Evolutionary conservation across 2,113 vertebrate genomes (phyloP), one percentile per base, ranked within the genome.

Genomic region (mouse (Mus musculus)): DNA sequence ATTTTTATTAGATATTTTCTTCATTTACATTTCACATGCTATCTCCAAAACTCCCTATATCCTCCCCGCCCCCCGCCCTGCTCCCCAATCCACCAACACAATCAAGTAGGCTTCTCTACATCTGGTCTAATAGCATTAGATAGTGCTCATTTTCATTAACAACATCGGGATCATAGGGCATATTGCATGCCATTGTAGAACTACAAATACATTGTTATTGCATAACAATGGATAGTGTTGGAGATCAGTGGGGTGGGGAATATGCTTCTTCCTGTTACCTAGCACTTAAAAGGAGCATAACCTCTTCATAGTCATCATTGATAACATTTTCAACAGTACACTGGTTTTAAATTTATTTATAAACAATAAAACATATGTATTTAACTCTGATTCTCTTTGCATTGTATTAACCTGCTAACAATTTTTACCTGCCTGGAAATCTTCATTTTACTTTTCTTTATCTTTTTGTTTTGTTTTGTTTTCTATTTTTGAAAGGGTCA

Each of bases 181-280:
- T 12, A 17, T 36, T 22, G n/a, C 5, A 8, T 72, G 5, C 7
- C 4, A 69, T 22, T 22, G 56, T n/a, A 20, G 1, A 63, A 36
- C 46, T 78, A 19, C 3, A 81, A 87, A 11, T 46, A 81, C 19
- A 67, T 4, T 30, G 42, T 42, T 42, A 42, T 7, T 33, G 11
- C 36, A 24, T 67, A 46, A 24, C 26, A 88, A 65, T 8, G 19
- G 20, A 76, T 26, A 61, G 3, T 56, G 42, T 39, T 54, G 75
- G 30, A 0, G 0, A 24, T 85, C 30, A 61, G 0, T 4, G 3
- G 33, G 36, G 9, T 19, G 33, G 5, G 24, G 56, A n/a, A 75
- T 10, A 7, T 20, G 39, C 10, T 28, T 56, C 4, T 81, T 46
- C 36, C 17, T 49, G 0, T 26, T 4, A 5, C 11, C 26, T 10